phyloP scores from a whole-genome alignment of 2,797 vertebrate genomes.

The Microtus agrestis region DNA sequence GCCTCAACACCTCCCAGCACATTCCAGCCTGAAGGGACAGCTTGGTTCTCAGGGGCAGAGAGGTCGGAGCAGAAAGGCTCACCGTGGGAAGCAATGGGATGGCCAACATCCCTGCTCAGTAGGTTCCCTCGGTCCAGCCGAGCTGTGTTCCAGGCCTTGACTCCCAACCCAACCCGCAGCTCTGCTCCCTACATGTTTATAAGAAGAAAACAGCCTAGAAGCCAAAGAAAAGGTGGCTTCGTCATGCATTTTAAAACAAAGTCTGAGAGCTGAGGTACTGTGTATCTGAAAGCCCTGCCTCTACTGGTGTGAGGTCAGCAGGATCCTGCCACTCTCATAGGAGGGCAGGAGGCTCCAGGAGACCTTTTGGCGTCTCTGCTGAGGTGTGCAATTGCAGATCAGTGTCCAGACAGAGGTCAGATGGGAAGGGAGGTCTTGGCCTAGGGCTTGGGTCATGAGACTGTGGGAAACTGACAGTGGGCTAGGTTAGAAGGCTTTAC shows the following conservation, averaged over 20 bases:
- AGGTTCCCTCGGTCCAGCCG: background rate
- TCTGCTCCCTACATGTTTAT: background rate
- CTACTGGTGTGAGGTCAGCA: fast-evolving
- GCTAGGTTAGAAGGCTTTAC: too few species aligned
- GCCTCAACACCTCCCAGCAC: background rate
- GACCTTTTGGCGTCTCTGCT: background rate
- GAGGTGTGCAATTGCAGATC: background rate
- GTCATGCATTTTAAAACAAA: background rate
- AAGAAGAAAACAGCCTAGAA: background rate
- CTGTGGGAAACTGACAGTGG: background rate
- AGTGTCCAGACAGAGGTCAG: background rate
- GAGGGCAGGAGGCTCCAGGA: fast-evolving
- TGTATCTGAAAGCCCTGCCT: fast-evolving
- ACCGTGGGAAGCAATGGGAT: background rate
- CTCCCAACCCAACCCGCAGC: background rate
- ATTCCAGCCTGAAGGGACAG: background rate
- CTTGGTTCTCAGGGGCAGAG: background rate
- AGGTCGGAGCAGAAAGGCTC: background rate
- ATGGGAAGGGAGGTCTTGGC: background rate
- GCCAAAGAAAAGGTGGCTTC: slow-evolving; percentile 11
- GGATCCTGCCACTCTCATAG: background rate
- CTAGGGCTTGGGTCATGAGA: background rate
- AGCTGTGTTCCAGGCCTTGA: background rate
- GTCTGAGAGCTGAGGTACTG: background rate
- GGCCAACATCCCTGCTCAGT: background rate